Percentiles rank a stretch among this genome's conserved stretches.
These are phyloP conservation scores for Desmophyllum pertusum DNA, from an alignment of 92 coral and sea anemone genomes.

Conservation along the genomic window DNA sequence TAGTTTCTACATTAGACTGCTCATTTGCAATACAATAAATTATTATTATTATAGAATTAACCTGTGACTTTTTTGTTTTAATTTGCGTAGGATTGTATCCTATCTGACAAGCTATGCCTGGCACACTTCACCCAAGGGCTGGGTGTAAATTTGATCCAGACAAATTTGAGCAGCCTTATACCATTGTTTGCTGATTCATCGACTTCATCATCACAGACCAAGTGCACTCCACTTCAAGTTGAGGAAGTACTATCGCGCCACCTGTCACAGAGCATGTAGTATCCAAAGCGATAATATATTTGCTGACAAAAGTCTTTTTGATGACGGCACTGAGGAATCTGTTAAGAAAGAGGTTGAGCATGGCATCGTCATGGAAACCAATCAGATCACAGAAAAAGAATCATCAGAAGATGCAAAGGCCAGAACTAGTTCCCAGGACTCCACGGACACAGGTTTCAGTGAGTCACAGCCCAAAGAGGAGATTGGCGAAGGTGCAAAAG, in stretches of 20 bases:
- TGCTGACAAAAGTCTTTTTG: conserved; percentile 73
- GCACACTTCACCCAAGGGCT: conserved; percentile 59
- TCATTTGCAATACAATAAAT: not conserved
- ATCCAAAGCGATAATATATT: not conserved
- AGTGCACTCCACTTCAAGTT: not conserved
- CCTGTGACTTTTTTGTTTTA: not conserved
- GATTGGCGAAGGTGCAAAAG: not conserved
- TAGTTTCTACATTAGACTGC: not conserved
- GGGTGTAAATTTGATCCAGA: conserved; percentile 52
- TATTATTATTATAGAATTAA: too few species aligned
- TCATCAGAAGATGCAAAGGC: not conserved
- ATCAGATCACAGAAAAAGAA: not conserved
- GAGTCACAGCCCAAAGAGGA: conserved; percentile 22
- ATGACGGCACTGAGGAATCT: conserved; percentile 54
- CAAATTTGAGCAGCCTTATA: conserved; percentile 60
- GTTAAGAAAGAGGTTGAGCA: not conserved
- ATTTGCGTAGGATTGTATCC: conserved; percentile 7
- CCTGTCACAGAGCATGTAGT: not conserved
- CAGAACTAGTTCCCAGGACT: conserved; percentile 28
- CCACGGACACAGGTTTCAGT: conserved; percentile 43
- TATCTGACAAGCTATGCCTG: conserved; percentile 31
- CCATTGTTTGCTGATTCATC: conserved; percentile 58
- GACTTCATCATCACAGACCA: not conserved
- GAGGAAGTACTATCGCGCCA: not conserved
- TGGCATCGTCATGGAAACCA: not conserved